A percentile compares a stretch with the other conserved stretches of the same genome.
These are phyloP conservation scores for Amphipyra tragopoginis DNA, from an alignment of 2,888 invertebrate genomes.

Conservation along the genomic window DNA sequence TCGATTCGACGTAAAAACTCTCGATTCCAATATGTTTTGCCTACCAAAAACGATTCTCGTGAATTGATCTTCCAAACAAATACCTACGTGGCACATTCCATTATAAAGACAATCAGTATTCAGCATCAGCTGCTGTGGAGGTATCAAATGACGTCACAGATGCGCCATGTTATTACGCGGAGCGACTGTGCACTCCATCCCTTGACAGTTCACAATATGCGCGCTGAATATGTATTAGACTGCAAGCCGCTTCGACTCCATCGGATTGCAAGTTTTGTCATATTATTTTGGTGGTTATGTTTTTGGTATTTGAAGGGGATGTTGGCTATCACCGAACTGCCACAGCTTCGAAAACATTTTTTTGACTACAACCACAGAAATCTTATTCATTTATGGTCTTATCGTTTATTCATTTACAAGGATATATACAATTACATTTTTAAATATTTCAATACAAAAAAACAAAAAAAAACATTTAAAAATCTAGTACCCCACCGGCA, in stretches of 20 bases:
- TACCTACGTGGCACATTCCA: conserved; percentile 1
- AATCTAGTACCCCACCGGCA: too few species aligned
- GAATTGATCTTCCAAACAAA: neutral
- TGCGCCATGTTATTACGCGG: conserved; percentile 15
- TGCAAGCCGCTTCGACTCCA: conserved; percentile 29
- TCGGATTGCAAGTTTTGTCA: conserved; percentile 20
- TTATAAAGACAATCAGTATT: conserved; percentile 13
- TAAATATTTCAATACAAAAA: too few species aligned
- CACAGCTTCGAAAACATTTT: too few species aligned
- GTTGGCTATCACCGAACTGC: too few species aligned
- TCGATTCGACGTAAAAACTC: too few species aligned
- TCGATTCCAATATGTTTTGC: too few species aligned
- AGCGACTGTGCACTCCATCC: conserved; percentile 6
- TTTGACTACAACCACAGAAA: too few species aligned
- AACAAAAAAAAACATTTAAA: too few species aligned
- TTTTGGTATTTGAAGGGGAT: neutral
- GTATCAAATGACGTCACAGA: conserved; percentile 13
- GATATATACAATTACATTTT: too few species aligned
- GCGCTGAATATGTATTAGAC: conserved; percentile 53
- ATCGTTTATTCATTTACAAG: too few species aligned
- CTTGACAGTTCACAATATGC: conserved; percentile 32
- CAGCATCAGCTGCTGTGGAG: conserved; percentile 1
- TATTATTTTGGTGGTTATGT: conserved; percentile 5
- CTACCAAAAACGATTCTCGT: too few species aligned
- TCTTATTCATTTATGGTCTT: too few species aligned